Conservation (phyloP, 2,797 vertebrate species). For the Smutsia gigantea region DNA sequence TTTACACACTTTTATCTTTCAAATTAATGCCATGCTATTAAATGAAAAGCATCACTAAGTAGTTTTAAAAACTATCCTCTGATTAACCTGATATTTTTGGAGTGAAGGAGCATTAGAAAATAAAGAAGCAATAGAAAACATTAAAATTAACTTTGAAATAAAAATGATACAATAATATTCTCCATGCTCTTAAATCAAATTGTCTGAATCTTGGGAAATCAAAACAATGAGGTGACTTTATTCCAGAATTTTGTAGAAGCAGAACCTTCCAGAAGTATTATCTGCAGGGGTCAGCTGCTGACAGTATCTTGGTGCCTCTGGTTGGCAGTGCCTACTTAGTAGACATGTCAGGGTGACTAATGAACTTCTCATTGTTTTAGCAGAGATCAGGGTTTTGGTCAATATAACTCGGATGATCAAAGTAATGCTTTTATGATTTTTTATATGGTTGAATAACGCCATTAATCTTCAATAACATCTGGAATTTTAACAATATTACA, state of each 20-base stretch:
- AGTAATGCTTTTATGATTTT: neutral
- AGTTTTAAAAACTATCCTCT: neutral
- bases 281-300: neutral
- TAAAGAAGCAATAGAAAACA: neutral
- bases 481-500: neutral
- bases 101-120: too few species aligned
- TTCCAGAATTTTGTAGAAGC: neutral
- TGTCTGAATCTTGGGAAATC: neutral
- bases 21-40: neutral
- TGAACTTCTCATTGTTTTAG: slow-evolving; percentile 16
- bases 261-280: neutral
- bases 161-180: neutral
- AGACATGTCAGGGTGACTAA: slow-evolving; percentile 46
- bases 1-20: neutral
- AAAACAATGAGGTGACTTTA: neutral
- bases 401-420: slow-evolving; percentile 37
- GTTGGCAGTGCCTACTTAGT: neutral
- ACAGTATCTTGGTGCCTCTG: neutral
- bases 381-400: neutral
- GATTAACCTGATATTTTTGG: neutral
- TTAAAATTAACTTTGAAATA: neutral
- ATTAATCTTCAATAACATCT: neutral
- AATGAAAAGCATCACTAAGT: neutral
- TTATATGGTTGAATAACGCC: slow-evolving; percentile 6
- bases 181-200: neutral